Conservation (phyloP, 1,140 invertebrate genomes). For the Tetragonula clypearis region DNA sequence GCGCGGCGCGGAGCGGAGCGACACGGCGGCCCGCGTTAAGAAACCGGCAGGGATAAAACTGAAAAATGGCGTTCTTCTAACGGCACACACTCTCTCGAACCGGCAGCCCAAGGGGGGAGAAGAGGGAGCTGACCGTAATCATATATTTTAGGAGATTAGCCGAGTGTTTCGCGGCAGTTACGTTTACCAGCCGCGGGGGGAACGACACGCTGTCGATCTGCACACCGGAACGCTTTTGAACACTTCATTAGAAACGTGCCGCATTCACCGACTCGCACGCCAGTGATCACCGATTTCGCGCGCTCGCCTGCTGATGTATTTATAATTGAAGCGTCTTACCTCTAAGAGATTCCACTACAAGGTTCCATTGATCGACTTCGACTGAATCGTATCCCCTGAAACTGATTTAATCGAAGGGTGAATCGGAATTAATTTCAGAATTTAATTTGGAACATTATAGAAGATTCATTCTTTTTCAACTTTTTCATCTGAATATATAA, state of each 20-base stretch:
- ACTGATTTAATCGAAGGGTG: too few relatives aligned
- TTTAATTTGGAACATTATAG: too few relatives aligned
- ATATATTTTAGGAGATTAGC: conserved; percentile 40
- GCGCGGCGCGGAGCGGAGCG: neutral
- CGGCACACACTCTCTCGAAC: conserved; percentile 7
- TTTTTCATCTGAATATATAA: too few relatives aligned
- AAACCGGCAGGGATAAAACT: conserved; percentile 48
- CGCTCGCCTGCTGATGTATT: neutral
- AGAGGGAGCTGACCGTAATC: neutral
- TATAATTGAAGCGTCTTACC: neutral
- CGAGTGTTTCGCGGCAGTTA: conserved; percentile 24
- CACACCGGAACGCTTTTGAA: neutral
- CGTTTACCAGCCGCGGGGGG: neutral
- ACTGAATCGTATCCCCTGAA: too few relatives aligned
- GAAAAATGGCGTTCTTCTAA: conserved; percentile 49
- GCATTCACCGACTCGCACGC: neutral
- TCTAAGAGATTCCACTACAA: too few relatives aligned
- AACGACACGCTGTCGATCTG: conserved; percentile 21
- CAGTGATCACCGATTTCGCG: neutral
- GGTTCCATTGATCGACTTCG: neutral
- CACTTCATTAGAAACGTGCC: neutral
- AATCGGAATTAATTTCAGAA: too few relatives aligned
- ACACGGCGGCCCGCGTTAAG: conserved; percentile 16
- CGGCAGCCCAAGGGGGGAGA: too few relatives aligned
- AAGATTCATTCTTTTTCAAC: too few relatives aligned